These are phyloP conservation scores for Gastracanthus pulcherrimus DNA, from an alignment of 2,888 invertebrate species.

Conservation along the genomic window DNA sequence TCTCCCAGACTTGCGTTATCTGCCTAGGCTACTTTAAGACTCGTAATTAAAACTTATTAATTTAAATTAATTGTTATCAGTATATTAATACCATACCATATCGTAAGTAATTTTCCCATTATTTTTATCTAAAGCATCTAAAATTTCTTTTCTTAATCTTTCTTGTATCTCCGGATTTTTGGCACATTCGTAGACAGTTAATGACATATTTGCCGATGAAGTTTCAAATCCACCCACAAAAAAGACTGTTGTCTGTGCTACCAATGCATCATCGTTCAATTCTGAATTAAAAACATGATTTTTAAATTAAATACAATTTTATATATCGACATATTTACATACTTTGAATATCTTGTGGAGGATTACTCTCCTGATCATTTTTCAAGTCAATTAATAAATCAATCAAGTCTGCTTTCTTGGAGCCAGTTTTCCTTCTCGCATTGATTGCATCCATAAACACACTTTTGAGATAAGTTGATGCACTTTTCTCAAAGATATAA, in stretches of 20 bases:
- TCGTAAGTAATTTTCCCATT: conserved; percentile 69
- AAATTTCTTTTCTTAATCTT: conserved; percentile 65
- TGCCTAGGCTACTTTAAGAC: no score
- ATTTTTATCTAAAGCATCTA: conserved; percentile 56
- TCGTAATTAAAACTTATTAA: no score
- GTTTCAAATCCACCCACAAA: conserved; percentile 72
- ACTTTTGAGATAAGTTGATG: conserved; percentile 73
- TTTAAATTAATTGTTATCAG: no score
- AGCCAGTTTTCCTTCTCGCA: conserved; percentile 74
- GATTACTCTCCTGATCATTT: conserved; percentile 61
- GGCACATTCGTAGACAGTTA: conserved; percentile 68
- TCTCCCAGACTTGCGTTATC: no score
- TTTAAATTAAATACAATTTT: no score
- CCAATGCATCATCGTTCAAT: conserved; percentile 68
- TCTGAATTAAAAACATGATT: conserved; percentile 60
- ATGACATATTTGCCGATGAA: conserved; percentile 65
- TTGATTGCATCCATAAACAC: conserved; percentile 77
- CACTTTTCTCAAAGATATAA: conserved; percentile 73
- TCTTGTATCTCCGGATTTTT: conserved; percentile 64
- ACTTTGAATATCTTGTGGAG: no score
- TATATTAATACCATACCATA: conserved; percentile 67
- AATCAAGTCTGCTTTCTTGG: conserved; percentile 76
- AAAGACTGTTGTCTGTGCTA: conserved; percentile 68
- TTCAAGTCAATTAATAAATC: conserved; percentile 78
- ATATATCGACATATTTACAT: no score